Conservation (phyloP, 2,113 vertebrate species). For the Neoarius graeffei region DNA sequence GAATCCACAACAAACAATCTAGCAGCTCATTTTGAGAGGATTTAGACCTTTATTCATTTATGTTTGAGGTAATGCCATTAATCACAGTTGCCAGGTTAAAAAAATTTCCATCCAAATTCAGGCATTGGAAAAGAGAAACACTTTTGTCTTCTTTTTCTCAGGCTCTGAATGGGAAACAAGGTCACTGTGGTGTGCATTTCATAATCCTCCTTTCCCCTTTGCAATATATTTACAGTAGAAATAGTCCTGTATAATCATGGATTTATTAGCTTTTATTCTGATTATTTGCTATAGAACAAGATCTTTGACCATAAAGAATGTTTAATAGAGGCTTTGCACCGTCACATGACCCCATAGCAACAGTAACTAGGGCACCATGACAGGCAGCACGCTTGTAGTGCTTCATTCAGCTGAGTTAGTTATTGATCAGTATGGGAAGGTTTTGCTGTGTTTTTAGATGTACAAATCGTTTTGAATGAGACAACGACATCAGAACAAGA, state of each 20-base stretch:
- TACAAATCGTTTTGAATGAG: too few species aligned
- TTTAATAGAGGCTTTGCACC: background rate
- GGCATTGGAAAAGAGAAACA: background rate
- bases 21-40: background rate
- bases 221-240: background rate
- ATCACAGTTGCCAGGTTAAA: background rate
- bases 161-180: background rate
- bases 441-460: too few species aligned
- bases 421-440: too few species aligned
- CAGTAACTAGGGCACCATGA: too few species aligned
- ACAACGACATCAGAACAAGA: too few species aligned
- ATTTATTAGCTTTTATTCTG: background rate
- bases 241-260: background rate
- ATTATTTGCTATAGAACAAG: background rate
- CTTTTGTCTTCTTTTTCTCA: background rate
- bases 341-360: too few species aligned
- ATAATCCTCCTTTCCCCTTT: background rate
- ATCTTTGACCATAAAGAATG: background rate
- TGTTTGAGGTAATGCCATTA: background rate
- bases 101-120: background rate
- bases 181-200: background rate
- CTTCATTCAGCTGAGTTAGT: too few species aligned
- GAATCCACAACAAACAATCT: background rate
- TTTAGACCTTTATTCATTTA: background rate
- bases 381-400: too few species aligned